Conservation (phyloP, 1,140 invertebrate genomes). For the Odontomachus brunneus region DNA sequence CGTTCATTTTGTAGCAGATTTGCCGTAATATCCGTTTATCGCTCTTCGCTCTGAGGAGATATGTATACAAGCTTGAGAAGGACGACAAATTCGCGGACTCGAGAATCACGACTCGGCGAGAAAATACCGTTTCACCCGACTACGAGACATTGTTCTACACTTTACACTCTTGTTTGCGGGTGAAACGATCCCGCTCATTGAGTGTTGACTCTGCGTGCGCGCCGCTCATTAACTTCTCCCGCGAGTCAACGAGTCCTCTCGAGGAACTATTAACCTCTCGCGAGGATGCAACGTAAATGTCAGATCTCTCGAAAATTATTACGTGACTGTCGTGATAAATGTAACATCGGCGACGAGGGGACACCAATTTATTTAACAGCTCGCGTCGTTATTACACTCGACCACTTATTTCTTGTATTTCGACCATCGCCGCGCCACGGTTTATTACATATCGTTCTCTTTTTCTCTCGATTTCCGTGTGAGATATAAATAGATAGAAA, state of each 20-base stretch:
- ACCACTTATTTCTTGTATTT: neutral
- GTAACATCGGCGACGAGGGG: neutral
- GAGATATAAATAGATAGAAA: too few relatives aligned
- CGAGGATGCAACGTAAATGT: constrained; percentile 41
- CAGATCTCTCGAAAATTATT: constrained; percentile 55
- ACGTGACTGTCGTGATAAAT: constrained; percentile 6
- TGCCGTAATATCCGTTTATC: neutral
- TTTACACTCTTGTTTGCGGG: constrained; percentile 31
- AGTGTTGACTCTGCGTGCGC: constrained; percentile 48
- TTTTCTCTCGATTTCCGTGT: too few relatives aligned
- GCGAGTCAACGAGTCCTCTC: constrained; percentile 48
- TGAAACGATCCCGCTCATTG: constrained; percentile 37
- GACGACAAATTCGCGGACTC: constrained; percentile 17
- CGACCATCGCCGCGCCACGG: neutral
- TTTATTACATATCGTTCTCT: too few relatives aligned
- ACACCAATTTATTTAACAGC: neutral
- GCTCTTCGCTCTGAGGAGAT: too few relatives aligned
- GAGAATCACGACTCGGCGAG: neutral
- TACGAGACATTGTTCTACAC: constrained; percentile 29
- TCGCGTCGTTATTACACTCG: neutral
- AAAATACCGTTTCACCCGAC: constrained; percentile 9
- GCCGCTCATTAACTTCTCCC: constrained; percentile 36
- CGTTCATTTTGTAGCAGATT: neutral
- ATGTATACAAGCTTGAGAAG: neutral
- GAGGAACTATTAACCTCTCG: constrained; percentile 50